phyloP scores from a whole-genome alignment of 2,888 invertebrate genomes.

The Pollenia angustigena region DNA sequence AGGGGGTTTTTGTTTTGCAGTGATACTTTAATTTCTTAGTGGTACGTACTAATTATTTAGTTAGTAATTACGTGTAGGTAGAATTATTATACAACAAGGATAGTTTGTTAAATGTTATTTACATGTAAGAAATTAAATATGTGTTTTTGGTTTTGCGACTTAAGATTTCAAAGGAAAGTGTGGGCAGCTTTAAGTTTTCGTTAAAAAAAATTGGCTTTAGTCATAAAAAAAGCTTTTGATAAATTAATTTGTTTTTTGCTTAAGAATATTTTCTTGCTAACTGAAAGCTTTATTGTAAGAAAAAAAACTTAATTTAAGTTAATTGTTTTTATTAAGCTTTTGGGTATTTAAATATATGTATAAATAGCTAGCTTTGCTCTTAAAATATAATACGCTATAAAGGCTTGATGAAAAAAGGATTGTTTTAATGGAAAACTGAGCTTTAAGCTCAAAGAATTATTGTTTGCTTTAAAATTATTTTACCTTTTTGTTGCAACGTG shows the following conservation, averaged over 20 bases:
- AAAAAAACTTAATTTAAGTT: slow-evolving; percentile 32
- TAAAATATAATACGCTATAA: slow-evolving; percentile 5
- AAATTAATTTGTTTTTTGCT: not conserved
- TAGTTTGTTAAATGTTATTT: slow-evolving; percentile 12
- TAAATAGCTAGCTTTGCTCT: slow-evolving; percentile 32
- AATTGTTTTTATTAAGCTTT: slow-evolving; percentile 35
- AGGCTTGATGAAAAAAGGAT: not conserved
- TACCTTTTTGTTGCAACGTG: slow-evolving; percentile 64
- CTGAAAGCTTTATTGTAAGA: not conserved
- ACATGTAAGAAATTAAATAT: slow-evolving; percentile 16
- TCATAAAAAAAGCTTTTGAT: slow-evolving; percentile 46
- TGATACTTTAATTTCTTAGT: not conserved
- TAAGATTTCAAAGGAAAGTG: not conserved
- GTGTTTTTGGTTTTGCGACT: slow-evolving; percentile 15
- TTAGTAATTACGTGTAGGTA: slow-evolving; percentile 16
- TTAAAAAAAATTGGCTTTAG: slow-evolving; percentile 24
- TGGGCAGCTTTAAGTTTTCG: slow-evolving; percentile 20
- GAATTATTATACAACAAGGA: slow-evolving; percentile 22
- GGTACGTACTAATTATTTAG: slow-evolving; percentile 8
- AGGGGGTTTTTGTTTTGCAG: not conserved
- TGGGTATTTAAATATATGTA: not conserved
- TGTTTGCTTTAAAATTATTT: slow-evolving; percentile 47
- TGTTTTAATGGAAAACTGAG: slow-evolving; percentile 8
- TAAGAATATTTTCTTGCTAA: not conserved
- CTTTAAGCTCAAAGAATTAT: slow-evolving; percentile 36